Evolutionary conservation across 1,140 invertebrate species (phyloP).

Genomic region (Penaeus vannamei): DNA sequence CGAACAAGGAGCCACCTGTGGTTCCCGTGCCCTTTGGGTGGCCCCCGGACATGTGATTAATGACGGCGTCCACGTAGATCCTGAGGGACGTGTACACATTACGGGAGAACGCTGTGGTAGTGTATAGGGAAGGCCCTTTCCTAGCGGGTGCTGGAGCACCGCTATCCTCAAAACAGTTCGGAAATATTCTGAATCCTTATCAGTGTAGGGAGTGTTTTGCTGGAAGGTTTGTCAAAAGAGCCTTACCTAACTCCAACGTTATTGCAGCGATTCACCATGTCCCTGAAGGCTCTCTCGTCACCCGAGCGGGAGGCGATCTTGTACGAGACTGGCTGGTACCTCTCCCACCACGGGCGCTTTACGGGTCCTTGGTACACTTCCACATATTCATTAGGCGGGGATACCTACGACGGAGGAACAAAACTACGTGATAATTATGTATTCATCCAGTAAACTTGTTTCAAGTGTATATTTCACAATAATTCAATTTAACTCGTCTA

Average conservation of each 20-base stretch:
- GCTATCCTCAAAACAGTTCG: too few relatives aligned
- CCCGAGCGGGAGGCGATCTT: conserved; percentile 84
- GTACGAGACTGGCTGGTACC: conserved; percentile 93
- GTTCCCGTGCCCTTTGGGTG: not conserved
- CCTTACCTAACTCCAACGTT: conserved; percentile 72
- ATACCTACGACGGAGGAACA: conserved; percentile 1
- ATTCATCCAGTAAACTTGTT: too few relatives aligned
- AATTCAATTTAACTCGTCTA: too few relatives aligned
- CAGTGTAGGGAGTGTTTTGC: too few relatives aligned
- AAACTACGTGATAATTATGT: too few relatives aligned
- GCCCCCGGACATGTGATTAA: conserved; percentile 41
- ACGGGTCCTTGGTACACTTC: not conserved
- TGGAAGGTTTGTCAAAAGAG: too few relatives aligned
- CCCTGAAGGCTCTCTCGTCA: conserved; percentile 78
- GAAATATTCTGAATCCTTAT: too few relatives aligned
- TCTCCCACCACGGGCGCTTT: conserved; percentile 81
- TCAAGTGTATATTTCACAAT: too few relatives aligned
- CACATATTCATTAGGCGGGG: conserved; percentile 35
- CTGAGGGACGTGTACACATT: not conserved
- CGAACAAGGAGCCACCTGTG: conserved; percentile 20
- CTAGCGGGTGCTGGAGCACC: too few relatives aligned
- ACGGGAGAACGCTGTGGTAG: not conserved
- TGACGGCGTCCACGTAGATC: conserved; percentile 47
- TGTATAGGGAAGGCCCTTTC: too few relatives aligned
- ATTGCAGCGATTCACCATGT: conserved; percentile 80